Percentiles rank a stretch among this genome's conserved stretches.
Conservation (phyloP, 2,797 vertebrate species). For the Sebastes alutus region DNA sequence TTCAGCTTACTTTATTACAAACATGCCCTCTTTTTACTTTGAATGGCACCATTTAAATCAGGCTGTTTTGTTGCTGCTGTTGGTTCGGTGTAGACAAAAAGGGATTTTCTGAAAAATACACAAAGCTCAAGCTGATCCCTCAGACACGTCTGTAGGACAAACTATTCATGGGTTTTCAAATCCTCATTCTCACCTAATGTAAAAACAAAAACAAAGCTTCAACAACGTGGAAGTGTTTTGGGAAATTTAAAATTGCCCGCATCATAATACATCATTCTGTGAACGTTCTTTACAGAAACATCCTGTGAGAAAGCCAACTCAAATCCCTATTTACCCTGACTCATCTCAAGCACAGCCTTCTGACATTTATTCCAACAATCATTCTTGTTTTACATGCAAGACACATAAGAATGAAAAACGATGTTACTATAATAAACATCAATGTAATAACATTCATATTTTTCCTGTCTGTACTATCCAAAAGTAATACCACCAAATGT, state of each 20-base stretch:
- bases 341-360: too few species aligned
- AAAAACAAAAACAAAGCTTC: background rate
- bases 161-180: slow-evolving; percentile 20
- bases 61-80: background rate
- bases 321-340: background rate
- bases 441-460: too few species aligned
- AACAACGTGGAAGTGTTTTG: background rate
- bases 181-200: background rate
- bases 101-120: background rate
- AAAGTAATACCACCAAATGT: slow-evolving; percentile 6
- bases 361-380: background rate
- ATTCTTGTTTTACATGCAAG: background rate
- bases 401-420: background rate
- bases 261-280: background rate
- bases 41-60: background rate
- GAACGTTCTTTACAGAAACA: background rate
- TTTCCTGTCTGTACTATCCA: background rate
- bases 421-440: too few species aligned
- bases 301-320: background rate
- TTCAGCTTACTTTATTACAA: background rate
- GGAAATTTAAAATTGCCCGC: background rate
- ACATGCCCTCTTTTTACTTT: background rate
- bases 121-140: slow-evolving; percentile 1
- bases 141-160: slow-evolving; percentile 1
- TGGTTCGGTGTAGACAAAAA: rapidly evolving